A percentile compares a stretch with the other conserved stretches of the same genome.
Evolutionary conservation across 2,797 vertebrate genomes (phyloP).

Genomic region (Platyrinchus mystaceus): DNA sequence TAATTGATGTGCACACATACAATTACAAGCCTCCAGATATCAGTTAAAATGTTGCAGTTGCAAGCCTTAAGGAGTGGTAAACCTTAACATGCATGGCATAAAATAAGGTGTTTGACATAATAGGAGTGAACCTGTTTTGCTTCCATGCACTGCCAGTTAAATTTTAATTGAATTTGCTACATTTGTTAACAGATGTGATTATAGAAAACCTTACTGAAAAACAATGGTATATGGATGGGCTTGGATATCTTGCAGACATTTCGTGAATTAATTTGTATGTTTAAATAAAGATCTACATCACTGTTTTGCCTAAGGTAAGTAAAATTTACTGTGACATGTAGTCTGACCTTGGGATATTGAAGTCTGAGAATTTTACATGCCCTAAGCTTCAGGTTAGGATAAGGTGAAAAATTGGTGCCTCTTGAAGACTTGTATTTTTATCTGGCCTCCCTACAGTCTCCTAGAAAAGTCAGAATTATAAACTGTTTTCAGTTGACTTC

Average conservation of each 20-base stretch:
- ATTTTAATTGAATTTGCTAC: constrained; percentile 74
- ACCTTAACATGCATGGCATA: constrained; percentile 86
- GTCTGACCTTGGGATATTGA: background rate
- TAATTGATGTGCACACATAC: constrained; percentile 89
- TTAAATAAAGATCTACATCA: constrained; percentile 31
- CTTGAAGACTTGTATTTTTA: background rate
- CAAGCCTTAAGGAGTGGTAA: constrained; percentile 85
- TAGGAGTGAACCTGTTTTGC: constrained; percentile 73
- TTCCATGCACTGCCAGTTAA: constrained; percentile 70
- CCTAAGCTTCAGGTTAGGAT: background rate
- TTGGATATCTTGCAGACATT: constrained; percentile 22
- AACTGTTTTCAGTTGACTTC: background rate
- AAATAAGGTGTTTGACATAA: constrained; percentile 83
- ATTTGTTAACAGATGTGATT: constrained; percentile 74
- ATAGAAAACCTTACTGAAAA: constrained; percentile 62
- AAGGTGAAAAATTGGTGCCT: background rate
- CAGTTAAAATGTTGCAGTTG: constrained; percentile 83
- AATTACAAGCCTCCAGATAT: constrained; percentile 90
- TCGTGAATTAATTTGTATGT: constrained; percentile 45
- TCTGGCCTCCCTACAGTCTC: background rate
- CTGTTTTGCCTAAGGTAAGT: constrained; percentile 30
- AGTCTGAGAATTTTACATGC: background rate
- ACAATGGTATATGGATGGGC: constrained; percentile 31
- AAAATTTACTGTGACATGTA: constrained; percentile 16
- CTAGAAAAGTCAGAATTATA: background rate